Conservation (phyloP, 2,888 invertebrate species). For the Scrobipalpa atriplicella region DNA sequence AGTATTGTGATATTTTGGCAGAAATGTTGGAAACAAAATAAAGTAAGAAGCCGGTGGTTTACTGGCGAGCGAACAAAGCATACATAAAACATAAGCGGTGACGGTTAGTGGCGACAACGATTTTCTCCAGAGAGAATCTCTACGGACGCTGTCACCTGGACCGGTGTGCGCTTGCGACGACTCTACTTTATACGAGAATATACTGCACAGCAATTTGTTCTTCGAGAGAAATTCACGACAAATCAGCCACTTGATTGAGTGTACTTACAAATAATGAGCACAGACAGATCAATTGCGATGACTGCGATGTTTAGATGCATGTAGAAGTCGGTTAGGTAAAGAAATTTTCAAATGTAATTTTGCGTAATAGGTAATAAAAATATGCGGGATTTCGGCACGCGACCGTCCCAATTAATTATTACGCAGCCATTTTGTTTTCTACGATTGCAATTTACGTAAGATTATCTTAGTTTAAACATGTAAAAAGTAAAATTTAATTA, state of each 20-base stretch:
- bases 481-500: too few relatives aligned
- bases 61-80: constrained; percentile 46
- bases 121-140: constrained; percentile 74
- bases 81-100: constrained; percentile 67
- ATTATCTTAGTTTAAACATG: too few relatives aligned
- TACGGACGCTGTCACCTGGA: constrained; percentile 51
- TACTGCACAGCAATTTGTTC: constrained; percentile 16
- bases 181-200: neutral
- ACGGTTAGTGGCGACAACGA: constrained; percentile 52
- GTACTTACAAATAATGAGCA: constrained; percentile 4
- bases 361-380: neutral
- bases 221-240: constrained; percentile 15
- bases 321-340: neutral
- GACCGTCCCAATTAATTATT: neutral
- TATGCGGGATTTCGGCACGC: neutral
- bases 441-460: too few relatives aligned
- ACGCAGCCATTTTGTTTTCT: neutral
- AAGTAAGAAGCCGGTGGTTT: constrained; percentile 20
- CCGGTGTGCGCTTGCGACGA: constrained; percentile 43
- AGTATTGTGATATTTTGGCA: constrained; percentile 16
- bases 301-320: neutral
- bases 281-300: constrained; percentile 8
- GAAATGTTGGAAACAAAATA: constrained; percentile 13
- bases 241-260: constrained; percentile 1
- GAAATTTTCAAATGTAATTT: neutral